Conservation (phyloP, 2,113 vertebrate genomes). For the Erpornis zantholeuca region DNA sequence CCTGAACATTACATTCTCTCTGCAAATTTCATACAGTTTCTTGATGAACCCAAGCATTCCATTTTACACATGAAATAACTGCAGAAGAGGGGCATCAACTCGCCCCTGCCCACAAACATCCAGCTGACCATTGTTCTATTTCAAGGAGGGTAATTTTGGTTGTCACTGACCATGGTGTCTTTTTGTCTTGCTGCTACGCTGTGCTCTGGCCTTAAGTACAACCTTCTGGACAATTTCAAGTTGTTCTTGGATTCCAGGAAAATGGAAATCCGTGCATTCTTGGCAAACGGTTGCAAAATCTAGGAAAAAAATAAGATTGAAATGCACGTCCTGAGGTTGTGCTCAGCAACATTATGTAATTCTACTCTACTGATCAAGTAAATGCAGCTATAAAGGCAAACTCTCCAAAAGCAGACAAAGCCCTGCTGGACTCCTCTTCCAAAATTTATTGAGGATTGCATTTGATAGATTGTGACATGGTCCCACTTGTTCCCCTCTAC, state of each 20-base stretch:
- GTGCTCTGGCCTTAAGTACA: conserved; percentile 88
- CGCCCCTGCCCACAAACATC: not conserved
- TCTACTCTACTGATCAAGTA: not conserved
- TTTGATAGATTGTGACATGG: not conserved
- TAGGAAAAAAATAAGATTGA: conserved; percentile 35
- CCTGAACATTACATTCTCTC: not conserved
- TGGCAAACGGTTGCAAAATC: conserved; percentile 95
- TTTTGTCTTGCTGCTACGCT: conserved; percentile 80
- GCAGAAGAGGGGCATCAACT: not conserved
- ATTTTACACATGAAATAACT: not conserved
- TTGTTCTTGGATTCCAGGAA: conserved; percentile 88
- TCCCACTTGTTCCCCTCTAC: not conserved
- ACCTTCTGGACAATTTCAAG: conserved; percentile 90
- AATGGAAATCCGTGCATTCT: conserved; percentile 95
- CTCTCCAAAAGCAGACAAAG: not conserved
- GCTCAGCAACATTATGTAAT: not conserved
- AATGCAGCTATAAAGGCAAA: not conserved
- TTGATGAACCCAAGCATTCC: not conserved
- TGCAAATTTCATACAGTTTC: not conserved
- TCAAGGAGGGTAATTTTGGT: conserved; percentile 22
- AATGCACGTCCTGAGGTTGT: not conserved
- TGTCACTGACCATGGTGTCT: conserved; percentile 78
- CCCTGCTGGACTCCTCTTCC: not conserved
- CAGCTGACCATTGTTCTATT: not conserved
- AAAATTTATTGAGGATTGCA: not conserved